Percentiles rank a stretch among this genome's conserved stretches.
Evolutionary conservation across 2,113 vertebrate species (phyloP).

Genomic region (Elgaria multicarinata): DNA sequence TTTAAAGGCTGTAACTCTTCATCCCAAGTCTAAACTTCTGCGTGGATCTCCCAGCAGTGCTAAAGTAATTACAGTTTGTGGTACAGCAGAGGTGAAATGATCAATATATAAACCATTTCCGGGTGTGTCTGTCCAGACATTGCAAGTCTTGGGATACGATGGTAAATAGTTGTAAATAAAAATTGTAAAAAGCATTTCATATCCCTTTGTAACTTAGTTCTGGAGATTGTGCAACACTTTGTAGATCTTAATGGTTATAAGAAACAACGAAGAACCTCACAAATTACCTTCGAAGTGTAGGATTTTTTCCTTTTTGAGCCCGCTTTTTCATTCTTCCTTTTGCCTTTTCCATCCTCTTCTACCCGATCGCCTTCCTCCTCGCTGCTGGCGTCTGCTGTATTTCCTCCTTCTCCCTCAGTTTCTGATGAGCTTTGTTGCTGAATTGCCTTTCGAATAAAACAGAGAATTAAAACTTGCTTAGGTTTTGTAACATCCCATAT

Average conservation of each 20-base stretch:
- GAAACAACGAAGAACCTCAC: neutral
- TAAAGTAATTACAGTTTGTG: no score
- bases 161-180: no score
- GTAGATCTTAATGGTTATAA: neutral
- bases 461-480: neutral
- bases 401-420: conserved; percentile 91
- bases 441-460: conserved; percentile 81
- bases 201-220: neutral
- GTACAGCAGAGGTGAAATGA: no score
- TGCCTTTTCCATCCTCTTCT: conserved; percentile 89
- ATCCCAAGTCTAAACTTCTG: neutral
- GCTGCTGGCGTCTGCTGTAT: conserved; percentile 92
- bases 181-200: neutral
- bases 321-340: conserved; percentile 89
- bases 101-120: neutral
- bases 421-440: conserved; percentile 95
- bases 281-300: conserved; percentile 87
- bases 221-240: neutral
- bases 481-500: conserved; percentile 28
- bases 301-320: conserved; percentile 95
- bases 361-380: conserved; percentile 92
- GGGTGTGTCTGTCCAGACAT: neutral
- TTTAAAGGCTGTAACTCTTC: neutral
- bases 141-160: neutral
- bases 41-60: no score